phyloP scores from a whole-genome alignment of 2,888 invertebrate genomes.

The Athetis lepigone region DNA sequence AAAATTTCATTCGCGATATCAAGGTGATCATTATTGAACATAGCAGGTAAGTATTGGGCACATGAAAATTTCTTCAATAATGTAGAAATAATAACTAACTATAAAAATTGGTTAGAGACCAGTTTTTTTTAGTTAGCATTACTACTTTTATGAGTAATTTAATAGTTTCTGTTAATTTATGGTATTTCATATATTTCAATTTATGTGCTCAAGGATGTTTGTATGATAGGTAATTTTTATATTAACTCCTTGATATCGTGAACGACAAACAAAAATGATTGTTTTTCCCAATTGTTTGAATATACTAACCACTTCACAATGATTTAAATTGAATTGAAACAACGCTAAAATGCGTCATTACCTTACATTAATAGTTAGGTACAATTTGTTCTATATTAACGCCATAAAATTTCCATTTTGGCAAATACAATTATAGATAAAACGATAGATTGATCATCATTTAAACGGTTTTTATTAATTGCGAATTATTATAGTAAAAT shows the following conservation, averaged over 20 bases:
- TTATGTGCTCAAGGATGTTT: too few species aligned
- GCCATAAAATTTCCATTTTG: conserved; percentile 34
- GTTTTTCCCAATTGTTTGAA: conserved; percentile 19
- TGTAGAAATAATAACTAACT: too few species aligned
- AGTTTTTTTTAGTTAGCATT: too few species aligned
- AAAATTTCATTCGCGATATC: conserved; percentile 39
- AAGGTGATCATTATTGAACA: too few species aligned
- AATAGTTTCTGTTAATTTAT: too few species aligned
- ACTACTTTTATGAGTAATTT: too few species aligned
- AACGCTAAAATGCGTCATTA: conserved; percentile 49
- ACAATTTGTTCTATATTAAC: conserved; percentile 54
- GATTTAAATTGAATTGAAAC: conserved; percentile 51
- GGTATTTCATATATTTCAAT: too few species aligned
- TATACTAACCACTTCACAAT: conserved; percentile 51
- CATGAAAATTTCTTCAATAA: too few species aligned
- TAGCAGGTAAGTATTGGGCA: too few species aligned
- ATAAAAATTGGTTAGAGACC: too few species aligned
- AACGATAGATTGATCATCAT: conserved; percentile 4
- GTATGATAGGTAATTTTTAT: too few species aligned
- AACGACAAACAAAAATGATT: conserved; percentile 23
- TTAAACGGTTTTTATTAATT: conserved; percentile 6
- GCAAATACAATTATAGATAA: conserved; percentile 43
- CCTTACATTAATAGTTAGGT: conserved; percentile 56
- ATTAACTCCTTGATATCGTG: conserved; percentile 23
- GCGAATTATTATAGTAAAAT: conserved; percentile 38